These are phyloP conservation scores for Hucho hucho DNA, from an alignment of 2,113 vertebrate genomes.

Conservation along the genomic window DNA sequence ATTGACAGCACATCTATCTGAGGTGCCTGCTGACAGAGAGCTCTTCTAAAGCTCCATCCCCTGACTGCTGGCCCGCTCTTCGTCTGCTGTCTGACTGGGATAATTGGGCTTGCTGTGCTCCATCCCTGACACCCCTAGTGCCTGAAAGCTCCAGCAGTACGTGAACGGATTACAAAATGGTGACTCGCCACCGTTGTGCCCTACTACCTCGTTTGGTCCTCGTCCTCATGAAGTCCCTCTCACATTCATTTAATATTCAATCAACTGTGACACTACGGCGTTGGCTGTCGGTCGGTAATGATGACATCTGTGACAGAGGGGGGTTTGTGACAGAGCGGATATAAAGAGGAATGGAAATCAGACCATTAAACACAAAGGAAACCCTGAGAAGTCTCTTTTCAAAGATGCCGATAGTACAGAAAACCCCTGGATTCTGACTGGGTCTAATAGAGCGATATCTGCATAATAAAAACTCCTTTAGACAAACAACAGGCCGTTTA, in stretches of 20 bases:
- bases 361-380: constrained; percentile 26
- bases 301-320: constrained; percentile 55
- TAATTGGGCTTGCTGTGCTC: constrained; percentile 64
- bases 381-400: constrained; percentile 9
- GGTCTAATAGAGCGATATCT: constrained; percentile 24
- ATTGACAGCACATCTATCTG: constrained; percentile 48
- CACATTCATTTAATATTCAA: constrained; percentile 53
- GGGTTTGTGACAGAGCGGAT: constrained; percentile 32
- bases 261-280: constrained; percentile 38
- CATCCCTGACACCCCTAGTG: constrained; percentile 40
- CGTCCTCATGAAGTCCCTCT: constrained; percentile 25
- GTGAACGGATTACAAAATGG: constrained; percentile 42
- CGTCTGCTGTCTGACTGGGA: constrained; percentile 53
- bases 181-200: constrained; percentile 26
- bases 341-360: constrained; percentile 43
- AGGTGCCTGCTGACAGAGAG: constrained; percentile 43
- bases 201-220: constrained; percentile 14
- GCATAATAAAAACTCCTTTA: constrained; percentile 18
- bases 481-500: not conserved
- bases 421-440: not conserved
- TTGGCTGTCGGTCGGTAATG: constrained; percentile 38
- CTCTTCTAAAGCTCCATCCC: constrained; percentile 42
- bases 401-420: constrained; percentile 7
- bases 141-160: constrained; percentile 44
- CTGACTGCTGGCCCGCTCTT: constrained; percentile 28